phyloP scores from a whole-genome alignment of 2,888 invertebrate species.

The Neoaliturus tenellus region DNA sequence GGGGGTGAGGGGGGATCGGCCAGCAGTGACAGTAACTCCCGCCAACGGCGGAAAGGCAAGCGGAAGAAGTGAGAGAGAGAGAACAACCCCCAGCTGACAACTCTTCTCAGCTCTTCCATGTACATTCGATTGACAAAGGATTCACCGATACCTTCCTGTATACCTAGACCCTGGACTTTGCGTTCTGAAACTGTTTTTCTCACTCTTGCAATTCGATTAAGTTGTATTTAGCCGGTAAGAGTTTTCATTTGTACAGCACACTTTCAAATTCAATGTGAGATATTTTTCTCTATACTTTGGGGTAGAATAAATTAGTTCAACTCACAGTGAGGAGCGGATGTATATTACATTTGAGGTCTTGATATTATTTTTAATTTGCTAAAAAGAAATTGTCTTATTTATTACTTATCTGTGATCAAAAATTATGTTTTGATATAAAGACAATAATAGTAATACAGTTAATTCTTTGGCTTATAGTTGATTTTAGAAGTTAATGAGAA shows the following conservation, averaged over 20 bases:
- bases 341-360: background rate
- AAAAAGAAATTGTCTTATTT: background rate
- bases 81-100: background rate
- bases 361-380: background rate
- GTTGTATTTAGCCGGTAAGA: background rate
- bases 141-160: slow-evolving; percentile 5
- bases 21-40: background rate
- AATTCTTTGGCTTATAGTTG: no score
- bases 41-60: slow-evolving; percentile 57
- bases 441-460: no score
- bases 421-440: background rate
- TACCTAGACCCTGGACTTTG: background rate
- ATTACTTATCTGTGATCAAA: background rate
- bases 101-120: slow-evolving; percentile 14
- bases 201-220: background rate
- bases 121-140: slow-evolving; percentile 14
- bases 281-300: background rate
- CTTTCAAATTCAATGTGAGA: background rate
- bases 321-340: background rate
- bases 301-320: background rate
- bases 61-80: slow-evolving; percentile 56
- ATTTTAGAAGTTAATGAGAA: no score
- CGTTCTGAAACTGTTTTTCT: background rate
- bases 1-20: slow-evolving; percentile 11
- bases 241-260: background rate